Conservation (phyloP, 2,888 invertebrate genomes). For the Acrocyrtus sp. region DNA sequence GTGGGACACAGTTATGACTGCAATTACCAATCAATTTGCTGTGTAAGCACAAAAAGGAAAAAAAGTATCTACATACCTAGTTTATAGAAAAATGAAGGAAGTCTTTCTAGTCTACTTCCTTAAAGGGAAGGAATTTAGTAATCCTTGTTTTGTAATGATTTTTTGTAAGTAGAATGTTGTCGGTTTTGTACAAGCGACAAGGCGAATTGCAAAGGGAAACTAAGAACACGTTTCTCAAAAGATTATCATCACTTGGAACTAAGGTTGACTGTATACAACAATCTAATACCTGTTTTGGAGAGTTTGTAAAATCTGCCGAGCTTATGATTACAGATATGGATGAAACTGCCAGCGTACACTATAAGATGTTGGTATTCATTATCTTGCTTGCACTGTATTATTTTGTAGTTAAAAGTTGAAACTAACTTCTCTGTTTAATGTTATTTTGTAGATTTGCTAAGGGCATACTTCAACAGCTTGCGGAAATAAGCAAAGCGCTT, state of each 20-base stretch:
- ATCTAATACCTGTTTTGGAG: background rate
- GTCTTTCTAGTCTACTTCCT: background rate
- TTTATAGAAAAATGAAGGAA: background rate
- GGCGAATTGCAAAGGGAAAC: conserved; percentile 11
- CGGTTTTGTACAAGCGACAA: background rate
- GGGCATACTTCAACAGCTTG: background rate
- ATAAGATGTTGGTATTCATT: too few relatives aligned
- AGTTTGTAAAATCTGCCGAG: background rate
- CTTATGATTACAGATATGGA: background rate
- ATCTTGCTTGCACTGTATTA: too few relatives aligned
- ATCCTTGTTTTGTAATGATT: conserved; percentile 1
- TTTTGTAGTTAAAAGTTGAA: too few relatives aligned
- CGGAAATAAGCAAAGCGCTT: conserved; percentile 4
- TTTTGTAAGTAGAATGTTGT: background rate
- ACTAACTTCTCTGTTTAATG: too few relatives aligned
- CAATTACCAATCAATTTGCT: conserved; percentile 1
- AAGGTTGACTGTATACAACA: background rate
- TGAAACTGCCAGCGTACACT: too few relatives aligned
- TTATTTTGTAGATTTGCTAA: too few relatives aligned
- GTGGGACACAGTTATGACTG: conserved; percentile 1
- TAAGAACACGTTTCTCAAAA: background rate
- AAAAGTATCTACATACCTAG: background rate
- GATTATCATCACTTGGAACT: background rate
- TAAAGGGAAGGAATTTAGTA: background rate
- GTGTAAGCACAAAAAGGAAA: conserved; percentile 7